Base-by-base conservation (phyloP, 1,140 invertebrate genomes). In the Eufriesea mexicana region DNA sequence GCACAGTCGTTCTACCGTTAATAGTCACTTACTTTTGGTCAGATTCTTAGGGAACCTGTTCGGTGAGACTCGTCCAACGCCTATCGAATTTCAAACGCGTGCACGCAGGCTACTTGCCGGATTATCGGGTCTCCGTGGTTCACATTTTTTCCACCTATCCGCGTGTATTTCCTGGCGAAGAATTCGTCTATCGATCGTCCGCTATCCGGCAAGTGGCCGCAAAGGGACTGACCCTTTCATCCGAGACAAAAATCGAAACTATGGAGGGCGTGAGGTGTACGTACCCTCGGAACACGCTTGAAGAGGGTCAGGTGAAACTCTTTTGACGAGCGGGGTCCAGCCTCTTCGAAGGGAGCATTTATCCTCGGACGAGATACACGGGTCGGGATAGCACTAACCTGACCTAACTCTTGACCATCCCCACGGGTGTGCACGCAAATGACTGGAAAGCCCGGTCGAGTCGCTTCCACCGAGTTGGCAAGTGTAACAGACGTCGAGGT, bases 11-110 rank as follows among this genome's bases (percentile, higher is more conserved):
- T 86, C 85, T 73, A 68, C 75, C 87, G 78, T 89, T 89, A 89
- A 89, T 85, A 85, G 87, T 89, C 87, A 84, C 82, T 89, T 89
- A 89, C 88, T 89, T 89, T 89, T 73, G 72, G 88, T 80, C 79
- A 81, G 79, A 88, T 89, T 89, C 87, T 78, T 68, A 72, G 25
- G 76, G 23, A 89, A 89, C 88, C 88, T 83, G 88, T 89, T 89
- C 71, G 62, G 74, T 76, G 28, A 28, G 66, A 66, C 49, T 45
- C 54, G 72, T 57, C 47, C 71, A 75, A 74, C 74, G 64, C 49
- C 70, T 84, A 73, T 76, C 59, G 77, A 84, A 70, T 72, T 71
- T 86, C 59, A 59, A 67, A 79, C 25, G 79, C 64, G 55, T 35
- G 28, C 59, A 83, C 8, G 6, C 23, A 55, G n/a, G 28, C 45